Conservation (phyloP, 2,797 vertebrate species). For the Mastacembelus armatus region DNA sequence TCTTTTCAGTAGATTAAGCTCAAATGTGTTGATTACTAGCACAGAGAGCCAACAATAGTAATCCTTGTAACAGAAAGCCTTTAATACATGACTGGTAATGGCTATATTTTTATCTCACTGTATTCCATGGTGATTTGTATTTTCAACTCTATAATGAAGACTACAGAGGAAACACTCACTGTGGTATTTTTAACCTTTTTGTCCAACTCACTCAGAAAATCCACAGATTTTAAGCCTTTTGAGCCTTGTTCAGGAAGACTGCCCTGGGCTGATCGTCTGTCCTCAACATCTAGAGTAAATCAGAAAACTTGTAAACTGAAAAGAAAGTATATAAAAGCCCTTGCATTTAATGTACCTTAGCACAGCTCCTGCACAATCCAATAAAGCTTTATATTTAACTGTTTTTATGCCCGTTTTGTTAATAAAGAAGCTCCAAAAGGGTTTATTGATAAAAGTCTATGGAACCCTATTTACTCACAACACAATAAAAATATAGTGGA, state of each 20-base stretch:
- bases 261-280: not conserved
- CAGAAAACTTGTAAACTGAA: conserved; percentile 1
- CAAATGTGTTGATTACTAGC: not conserved
- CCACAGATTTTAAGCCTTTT: conserved; percentile 43
- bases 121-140: conserved; percentile 15
- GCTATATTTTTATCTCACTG: conserved; percentile 19
- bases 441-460: not conserved
- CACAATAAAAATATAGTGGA: not conserved
- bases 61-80: conserved; percentile 7
- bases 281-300: conserved; percentile 6
- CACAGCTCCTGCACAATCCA: not conserved
- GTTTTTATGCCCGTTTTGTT: conserved; percentile 13
- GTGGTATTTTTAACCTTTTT: conserved; percentile 35
- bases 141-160: conserved; percentile 25
- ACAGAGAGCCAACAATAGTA: conserved; percentile 20
- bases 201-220: conserved; percentile 42
- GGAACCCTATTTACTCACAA: not conserved
- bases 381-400: not conserved
- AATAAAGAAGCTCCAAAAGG: no score
- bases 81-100: conserved; percentile 32
- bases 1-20: not conserved
- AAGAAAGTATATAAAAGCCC: conserved; percentile 7
- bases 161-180: conserved; percentile 20
- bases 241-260: conserved; percentile 18
- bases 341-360: not conserved